Evolutionary conservation across 2,797 vertebrate species (phyloP).

Genomic region (Zalophus californianus): DNA sequence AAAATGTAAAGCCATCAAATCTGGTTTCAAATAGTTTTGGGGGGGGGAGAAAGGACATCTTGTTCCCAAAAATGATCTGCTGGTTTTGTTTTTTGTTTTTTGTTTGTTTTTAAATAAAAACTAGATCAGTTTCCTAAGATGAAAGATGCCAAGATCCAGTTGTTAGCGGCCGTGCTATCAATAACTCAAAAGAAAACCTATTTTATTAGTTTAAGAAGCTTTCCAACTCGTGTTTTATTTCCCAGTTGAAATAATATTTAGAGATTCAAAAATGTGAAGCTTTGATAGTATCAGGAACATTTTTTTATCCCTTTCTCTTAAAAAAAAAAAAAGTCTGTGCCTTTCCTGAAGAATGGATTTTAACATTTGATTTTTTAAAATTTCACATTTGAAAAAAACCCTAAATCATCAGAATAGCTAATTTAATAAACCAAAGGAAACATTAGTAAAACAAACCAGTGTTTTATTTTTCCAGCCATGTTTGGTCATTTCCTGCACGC

Average conservation of each 20-base stretch:
- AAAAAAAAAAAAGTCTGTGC: background rate
- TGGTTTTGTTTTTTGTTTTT: background rate
- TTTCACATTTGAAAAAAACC: background rate
- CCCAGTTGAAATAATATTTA: conserved; percentile 36
- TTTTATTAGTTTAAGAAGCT: conserved; percentile 31
- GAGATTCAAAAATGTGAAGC: conserved; percentile 9
- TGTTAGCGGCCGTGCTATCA: conserved; percentile 11
- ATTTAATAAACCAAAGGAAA: conserved; percentile 10
- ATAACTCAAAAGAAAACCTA: conserved; percentile 24
- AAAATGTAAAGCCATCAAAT: background rate
- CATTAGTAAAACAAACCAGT: background rate
- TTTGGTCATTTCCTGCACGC: background rate
- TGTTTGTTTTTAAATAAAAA: background rate
- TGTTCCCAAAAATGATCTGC: conserved; percentile 3
- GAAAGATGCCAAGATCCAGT: background rate
- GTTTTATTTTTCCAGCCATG: background rate
- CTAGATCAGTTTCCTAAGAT: conserved; percentile 45
- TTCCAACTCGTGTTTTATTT: conserved; percentile 47
- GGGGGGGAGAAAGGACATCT: background rate
- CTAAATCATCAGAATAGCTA: background rate
- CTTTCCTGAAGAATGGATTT: conserved; percentile 13
- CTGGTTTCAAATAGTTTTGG: conserved; percentile 22
- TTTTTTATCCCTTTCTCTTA: conserved; percentile 6
- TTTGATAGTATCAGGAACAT: background rate
- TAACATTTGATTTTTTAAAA: background rate